Evolutionary conservation across 2,888 invertebrate genomes (phyloP).

Genomic region (Nomada ruficornis): DNA sequence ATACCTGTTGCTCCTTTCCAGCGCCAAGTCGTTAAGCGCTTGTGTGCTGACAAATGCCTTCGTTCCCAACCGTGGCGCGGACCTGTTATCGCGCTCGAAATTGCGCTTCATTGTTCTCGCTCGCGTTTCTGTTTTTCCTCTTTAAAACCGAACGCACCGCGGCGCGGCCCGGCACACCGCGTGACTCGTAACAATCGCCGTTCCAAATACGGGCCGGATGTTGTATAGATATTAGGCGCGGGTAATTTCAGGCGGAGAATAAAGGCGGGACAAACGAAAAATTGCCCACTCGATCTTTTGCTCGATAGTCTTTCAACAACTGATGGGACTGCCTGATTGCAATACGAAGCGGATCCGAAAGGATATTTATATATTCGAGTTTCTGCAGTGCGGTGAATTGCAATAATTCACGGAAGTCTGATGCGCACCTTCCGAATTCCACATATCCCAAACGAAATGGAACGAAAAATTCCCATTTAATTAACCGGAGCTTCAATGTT

Average conservation of each 20-base stretch:
- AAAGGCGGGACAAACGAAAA: conserved; percentile 10
- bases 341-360: not conserved
- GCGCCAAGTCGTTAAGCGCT: conserved; percentile 54
- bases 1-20: conserved; percentile 63
- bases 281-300: conserved; percentile 22
- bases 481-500: no score
- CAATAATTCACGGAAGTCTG: no score
- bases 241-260: conserved; percentile 16
- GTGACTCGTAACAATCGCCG: conserved; percentile 49
- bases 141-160: conserved; percentile 34
- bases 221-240: conserved; percentile 41
- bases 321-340: conserved; percentile 10
- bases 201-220: conserved; percentile 43
- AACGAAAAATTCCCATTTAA: no score
- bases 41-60: conserved; percentile 53
- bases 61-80: conserved; percentile 25
- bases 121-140: conserved; percentile 56
- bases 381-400: no score
- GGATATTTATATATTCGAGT: no score
- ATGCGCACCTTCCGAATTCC: no score
- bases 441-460: no score
- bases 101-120: conserved; percentile 55
- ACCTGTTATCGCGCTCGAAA: conserved; percentile 56
- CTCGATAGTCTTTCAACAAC: not conserved
- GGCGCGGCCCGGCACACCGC: conserved; percentile 3